Percentiles rank a stretch among this genome's conserved stretches.
Evolutionary conservation across 2,113 vertebrate species (phyloP).

Genomic region (Nycticorax nycticorax): DNA sequence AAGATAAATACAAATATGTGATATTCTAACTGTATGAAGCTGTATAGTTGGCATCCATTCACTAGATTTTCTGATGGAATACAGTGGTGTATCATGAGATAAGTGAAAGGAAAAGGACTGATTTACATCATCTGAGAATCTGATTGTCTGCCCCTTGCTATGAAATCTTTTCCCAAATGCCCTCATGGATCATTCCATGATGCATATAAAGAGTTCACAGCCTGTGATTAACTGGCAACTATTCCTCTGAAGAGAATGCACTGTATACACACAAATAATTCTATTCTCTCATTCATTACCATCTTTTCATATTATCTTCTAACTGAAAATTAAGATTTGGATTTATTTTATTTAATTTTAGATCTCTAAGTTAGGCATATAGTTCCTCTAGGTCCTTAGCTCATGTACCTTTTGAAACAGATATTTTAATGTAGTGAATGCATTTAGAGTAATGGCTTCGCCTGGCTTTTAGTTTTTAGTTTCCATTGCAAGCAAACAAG

Average conservation of each 20-base stretch:
- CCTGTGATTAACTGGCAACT: neutral
- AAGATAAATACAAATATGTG: neutral
- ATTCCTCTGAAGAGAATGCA: neutral
- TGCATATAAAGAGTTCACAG: neutral
- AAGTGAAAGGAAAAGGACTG: neutral
- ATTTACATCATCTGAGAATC: neutral
- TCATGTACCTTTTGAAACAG: rapidly evolving
- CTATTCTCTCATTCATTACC: neutral
- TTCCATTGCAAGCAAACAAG: neutral
- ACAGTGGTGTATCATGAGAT: neutral
- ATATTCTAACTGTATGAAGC: neutral
- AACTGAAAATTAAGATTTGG: neutral
- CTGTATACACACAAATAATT: neutral
- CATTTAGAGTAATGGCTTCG: neutral
- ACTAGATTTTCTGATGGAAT: neutral
- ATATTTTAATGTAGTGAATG: neutral
- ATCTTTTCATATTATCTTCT: neutral
- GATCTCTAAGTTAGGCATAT: neutral
- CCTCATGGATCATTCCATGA: neutral
- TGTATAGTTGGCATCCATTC: neutral
- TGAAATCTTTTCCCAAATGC: neutral
- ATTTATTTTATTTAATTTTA: neutral
- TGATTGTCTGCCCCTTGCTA: neutral
- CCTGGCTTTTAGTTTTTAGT: neutral
- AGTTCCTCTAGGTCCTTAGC: neutral